Base-by-base conservation (phyloP, 2,113 vertebrate species). In the Phaethornis superciliosus region DNA sequence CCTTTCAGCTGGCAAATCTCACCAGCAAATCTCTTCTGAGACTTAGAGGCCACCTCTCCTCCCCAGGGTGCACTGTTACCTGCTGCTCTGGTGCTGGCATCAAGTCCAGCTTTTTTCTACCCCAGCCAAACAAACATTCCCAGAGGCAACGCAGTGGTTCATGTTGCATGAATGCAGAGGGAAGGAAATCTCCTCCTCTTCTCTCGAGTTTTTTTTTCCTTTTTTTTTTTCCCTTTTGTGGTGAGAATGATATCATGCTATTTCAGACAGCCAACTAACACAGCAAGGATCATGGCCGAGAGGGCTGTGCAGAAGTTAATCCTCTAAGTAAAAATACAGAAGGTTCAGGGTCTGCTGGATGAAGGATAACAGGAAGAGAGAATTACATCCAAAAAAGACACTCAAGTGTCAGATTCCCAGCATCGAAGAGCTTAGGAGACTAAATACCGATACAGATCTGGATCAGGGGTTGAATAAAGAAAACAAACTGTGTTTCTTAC, bases 31-130 rank as follows among this genome's bases (percentile, higher is more conserved):
- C 37, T 26, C 32, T 71, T 21, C 52, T 5, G 37, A 85, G 28
- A 52, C 46, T 28, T 8, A 54, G 64, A 86, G 83, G 47, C 6
- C 72, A 60, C 33, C 64, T 52, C 60, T 92, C 30, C 46, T 93
- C 40, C n/a, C 33, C 20, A 0, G 0, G 6, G 6, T 3, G 12
- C 60, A 22, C 6, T 0, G 2, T n/a, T 62, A 74, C 52, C 56
- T 81, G 54, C 52, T 3, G 0, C 68, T 65, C 46, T 46, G 40
- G 21, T 71, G n/a, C 54, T 60, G 58, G 77, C 54, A 87, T 20
- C 16, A 60, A 44, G 51, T 42, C 33, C 56, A 84, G 47, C 64
- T 84, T 88, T 84, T 88, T 81, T 19, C 46, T 7, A 67, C 46
- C 35, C 44, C 35, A 60, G 30, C 26, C 70, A 86, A 33, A 14